Evolutionary conservation across 2,888 invertebrate genomes (phyloP), one percentile per base, ranked within the genome.

Genomic region (Cryptus armator): DNA sequence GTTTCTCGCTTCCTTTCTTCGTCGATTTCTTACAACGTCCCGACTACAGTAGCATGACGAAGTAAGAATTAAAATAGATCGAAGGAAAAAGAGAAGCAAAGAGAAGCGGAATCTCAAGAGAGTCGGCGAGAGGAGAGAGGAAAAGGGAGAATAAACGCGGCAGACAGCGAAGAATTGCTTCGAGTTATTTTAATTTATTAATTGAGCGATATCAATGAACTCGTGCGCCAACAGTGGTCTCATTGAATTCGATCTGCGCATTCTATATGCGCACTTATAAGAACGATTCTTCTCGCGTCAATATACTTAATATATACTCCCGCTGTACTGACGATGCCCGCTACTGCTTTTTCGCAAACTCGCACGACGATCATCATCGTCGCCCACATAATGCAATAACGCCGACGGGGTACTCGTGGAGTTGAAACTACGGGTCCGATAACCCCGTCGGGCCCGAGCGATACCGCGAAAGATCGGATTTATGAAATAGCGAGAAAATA

Each of bases 191-290:
- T 91, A 91, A 93, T 92, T 91, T 91, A 92, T 91, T 92, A 92
- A 92, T 93, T 90, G 92, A 92, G 91, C 90, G 90, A 92, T 92
- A 93, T 92, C 92, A 92, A 92, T 92, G 92, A 92, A 93, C 93
- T 90, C 91, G 89, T 88, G 90, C 89, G 89, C 89, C 88, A 92
- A 93, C 93, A 93, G 92, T 90, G 90, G 89, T 87, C 89, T 90
- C 92, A 93, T 93, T 93, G 92, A 93, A 91, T 91, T 91, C 89
- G 77, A 89, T 85, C 87, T 86, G 70, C 56, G n/a, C 56, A 62
- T n/a, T 56, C 43, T 19, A 51, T 14, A 46, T 19, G 74, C 29
- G 24, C 64, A 6, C 16, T 51, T 62, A 37, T 48, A 43, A 29
- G 37, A 32, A 48, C n/a, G 32, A 32, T 71, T 77, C 72, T 68